A percentile compares a stretch with the other conserved stretches of the same genome.
Evolutionary conservation across 2,888 invertebrate genomes (phyloP).

Genomic region (Antheraea yamamai): DNA sequence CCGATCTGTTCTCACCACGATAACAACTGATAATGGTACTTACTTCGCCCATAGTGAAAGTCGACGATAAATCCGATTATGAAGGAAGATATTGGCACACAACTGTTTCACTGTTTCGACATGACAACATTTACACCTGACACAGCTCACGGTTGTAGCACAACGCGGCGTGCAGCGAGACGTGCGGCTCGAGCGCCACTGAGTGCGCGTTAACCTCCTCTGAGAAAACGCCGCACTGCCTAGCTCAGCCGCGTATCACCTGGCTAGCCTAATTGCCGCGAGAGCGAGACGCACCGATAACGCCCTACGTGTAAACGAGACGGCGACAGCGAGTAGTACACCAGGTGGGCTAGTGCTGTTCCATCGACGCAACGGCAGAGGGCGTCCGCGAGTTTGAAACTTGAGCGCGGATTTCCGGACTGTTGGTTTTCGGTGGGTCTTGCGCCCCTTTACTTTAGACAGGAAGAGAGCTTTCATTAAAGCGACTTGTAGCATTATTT

Average conservation of each 20-base stretch:
- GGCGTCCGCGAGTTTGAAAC: conserved; percentile 50
- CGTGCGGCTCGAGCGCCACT: conserved; percentile 48
- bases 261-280: conserved; percentile 58
- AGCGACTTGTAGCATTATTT: conserved; percentile 34
- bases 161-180: conserved; percentile 35
- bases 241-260: conserved; percentile 50
- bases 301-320: conserved; percentile 62
- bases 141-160: conserved; percentile 46
- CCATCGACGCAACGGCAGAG: conserved; percentile 36
- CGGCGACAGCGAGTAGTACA: conserved; percentile 54
- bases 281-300: conserved; percentile 54
- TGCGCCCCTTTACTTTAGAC: conserved; percentile 40
- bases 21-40: conserved; percentile 54
- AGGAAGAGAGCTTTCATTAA: conserved; percentile 52
- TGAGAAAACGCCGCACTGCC: conserved; percentile 32
- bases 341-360: conserved; percentile 51
- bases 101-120: conserved; percentile 68
- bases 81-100: conserved; percentile 45
- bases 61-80: conserved; percentile 49
- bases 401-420: conserved; percentile 71
- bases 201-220: conserved; percentile 70
- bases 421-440: conserved; percentile 56
- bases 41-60: conserved; percentile 73
- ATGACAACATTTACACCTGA: conserved; percentile 67
- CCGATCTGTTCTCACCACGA: conserved; percentile 59